These are phyloP conservation scores for Oreotragus oreotragus DNA, from an alignment of 2,113 vertebrate species.

Conservation along the genomic window DNA sequence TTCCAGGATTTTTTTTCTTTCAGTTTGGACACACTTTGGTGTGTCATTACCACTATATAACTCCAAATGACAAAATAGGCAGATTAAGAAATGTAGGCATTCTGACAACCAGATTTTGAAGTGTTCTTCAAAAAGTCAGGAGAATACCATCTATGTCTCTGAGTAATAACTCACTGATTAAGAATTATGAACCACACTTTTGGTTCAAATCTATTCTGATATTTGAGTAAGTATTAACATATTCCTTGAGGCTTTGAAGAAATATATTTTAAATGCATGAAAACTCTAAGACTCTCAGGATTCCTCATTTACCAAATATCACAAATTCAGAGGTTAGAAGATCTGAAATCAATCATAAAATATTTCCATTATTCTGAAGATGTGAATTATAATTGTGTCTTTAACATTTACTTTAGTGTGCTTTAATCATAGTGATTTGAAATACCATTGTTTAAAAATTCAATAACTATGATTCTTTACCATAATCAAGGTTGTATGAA, in stretches of 20 bases:
- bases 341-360: background rate
- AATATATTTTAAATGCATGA: background rate
- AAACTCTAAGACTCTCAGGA: background rate
- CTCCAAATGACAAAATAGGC: background rate
- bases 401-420: background rate
- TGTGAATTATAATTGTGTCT: background rate
- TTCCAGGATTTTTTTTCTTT: conserved; percentile 8
- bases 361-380: conserved; percentile 10
- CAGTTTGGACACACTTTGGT: background rate
- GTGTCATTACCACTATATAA: background rate
- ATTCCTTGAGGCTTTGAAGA: background rate
- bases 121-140: conserved; percentile 18
- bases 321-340: background rate
- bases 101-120: background rate
- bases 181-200: background rate
- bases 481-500: background rate
- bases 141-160: background rate
- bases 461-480: background rate
- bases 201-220: background rate
- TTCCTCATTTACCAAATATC: background rate
- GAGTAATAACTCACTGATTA: background rate
- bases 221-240: background rate
- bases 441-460: conserved; percentile 16
- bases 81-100: background rate
- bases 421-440: conserved; percentile 22